Evolutionary conservation across 2,113 vertebrate species (phyloP).

Genomic region (Python bivittatus): DNA sequence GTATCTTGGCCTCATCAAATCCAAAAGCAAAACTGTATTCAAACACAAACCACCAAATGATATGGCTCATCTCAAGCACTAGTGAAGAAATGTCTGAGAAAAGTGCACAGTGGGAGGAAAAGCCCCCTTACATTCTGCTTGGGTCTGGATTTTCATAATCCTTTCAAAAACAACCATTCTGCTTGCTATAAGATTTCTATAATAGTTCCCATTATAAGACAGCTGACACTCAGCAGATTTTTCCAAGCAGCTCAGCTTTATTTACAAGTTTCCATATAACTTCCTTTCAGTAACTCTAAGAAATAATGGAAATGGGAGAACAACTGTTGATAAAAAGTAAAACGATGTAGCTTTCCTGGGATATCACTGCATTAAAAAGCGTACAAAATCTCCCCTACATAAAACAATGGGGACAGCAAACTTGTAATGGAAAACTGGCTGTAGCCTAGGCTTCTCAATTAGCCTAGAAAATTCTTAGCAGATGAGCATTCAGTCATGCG

Average conservation of each 20-base stretch:
- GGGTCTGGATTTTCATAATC: neutral
- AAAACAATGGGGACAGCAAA: neutral
- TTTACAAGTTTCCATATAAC: neutral
- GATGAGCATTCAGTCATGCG: neutral
- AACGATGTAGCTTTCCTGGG: neutral
- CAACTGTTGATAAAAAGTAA: neutral
- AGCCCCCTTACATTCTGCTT: neutral
- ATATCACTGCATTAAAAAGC: neutral
- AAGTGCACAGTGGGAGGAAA: neutral
- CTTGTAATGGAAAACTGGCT: neutral
- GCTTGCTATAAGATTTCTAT: neutral
- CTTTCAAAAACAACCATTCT: neutral
- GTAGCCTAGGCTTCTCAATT: too few relatives aligned
- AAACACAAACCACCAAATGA: neutral
- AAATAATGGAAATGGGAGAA: neutral
- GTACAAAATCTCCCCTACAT: neutral
- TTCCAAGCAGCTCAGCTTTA: neutral
- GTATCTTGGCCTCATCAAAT: neutral
- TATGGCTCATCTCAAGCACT: neutral
- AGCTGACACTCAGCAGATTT: neutral
- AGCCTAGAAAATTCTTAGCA: neutral
- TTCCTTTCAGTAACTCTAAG: neutral
- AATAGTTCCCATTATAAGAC: neutral
- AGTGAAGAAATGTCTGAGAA: slow-evolving; percentile 1
- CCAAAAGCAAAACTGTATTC: neutral